Base-by-base conservation (phyloP, 2,113 vertebrate genomes). In the Probosciger aterrimus region DNA sequence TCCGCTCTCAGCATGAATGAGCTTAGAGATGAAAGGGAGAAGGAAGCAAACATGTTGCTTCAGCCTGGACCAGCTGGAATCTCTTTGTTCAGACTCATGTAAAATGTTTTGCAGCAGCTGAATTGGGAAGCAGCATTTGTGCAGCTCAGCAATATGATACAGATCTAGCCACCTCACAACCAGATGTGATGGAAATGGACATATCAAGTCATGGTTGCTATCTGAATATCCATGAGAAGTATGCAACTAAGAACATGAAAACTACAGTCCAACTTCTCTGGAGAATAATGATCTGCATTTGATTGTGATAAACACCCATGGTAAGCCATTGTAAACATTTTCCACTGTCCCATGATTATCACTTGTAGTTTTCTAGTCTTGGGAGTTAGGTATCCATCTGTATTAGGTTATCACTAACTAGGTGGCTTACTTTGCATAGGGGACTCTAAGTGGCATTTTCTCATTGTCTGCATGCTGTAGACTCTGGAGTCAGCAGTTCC, bases 11-110 rank as follows among this genome's bases (percentile, higher is more conserved):
- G 96, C 95, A 95, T 95, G 96, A 97, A 87, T 93, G 93, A 96
- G 91, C 93, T 97, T 92, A 93, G 91, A 93, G 95, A 97, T 96
- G 94, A 96, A 96, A 97, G 95, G 65, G 86, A 95, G 93, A 89
- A 97, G 95, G 96, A 97, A 94, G 90, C 90, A 96, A 97, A 97
- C 93, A 96, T 96, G 94, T 96, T 97, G 95, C 94, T 96, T 96
- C 91, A 95, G 92, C 90, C 89, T 96, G 87, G 95, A 96, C 90
- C 96, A 97, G 96, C 96, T 97, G 96, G 94, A 95, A 96, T 93
- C 95, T 96, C 91, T 97, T 96, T 96, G 93, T 96, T 97, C 93
- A 77, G 75, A 74, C 89, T 95, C 95, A 82, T 94, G 93, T 97
- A 91, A 94, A 97, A 90, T 96, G 64, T 94, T 96, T 91, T 96